Evolutionary conservation across 1,140 invertebrate genomes (phyloP).

Genomic region (Danaus plexippus): DNA sequence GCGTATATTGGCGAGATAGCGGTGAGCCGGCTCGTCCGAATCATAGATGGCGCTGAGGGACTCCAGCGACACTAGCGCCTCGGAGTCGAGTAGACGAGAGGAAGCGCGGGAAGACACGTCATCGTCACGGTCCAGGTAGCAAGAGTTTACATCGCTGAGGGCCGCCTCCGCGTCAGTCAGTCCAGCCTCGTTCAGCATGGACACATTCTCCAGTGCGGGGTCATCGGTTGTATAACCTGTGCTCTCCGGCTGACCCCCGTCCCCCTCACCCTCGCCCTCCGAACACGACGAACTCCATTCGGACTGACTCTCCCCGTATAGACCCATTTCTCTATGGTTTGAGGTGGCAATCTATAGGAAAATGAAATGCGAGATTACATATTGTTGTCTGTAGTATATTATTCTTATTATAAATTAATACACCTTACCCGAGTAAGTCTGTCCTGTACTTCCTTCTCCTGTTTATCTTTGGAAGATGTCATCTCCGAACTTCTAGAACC

Average conservation of each 20-base stretch:
- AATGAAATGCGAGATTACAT: not conserved
- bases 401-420: not conserved
- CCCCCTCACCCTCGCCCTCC: constrained; percentile 64
- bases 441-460: constrained; percentile 49
- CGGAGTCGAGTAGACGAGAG: constrained; percentile 82
- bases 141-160: constrained; percentile 88
- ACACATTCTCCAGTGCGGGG: constrained; percentile 85
- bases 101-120: constrained; percentile 85
- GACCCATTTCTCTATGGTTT: constrained; percentile 57
- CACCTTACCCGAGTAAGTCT: constrained; percentile 52
- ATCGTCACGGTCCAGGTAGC: constrained; percentile 83
- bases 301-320: constrained; percentile 78
- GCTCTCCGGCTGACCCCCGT: constrained; percentile 77
- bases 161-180: constrained; percentile 89
- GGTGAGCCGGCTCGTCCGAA: constrained; percentile 83
- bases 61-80: constrained; percentile 82
- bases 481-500: constrained; percentile 50
- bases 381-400: not conserved
- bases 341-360: constrained; percentile 39
- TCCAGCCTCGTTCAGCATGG: constrained; percentile 87
- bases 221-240: constrained; percentile 88
- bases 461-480: constrained; percentile 45
- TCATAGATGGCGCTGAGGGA: constrained; percentile 87
- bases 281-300: constrained; percentile 80
- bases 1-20: constrained; percentile 82